phyloP scores from a whole-genome alignment of 2,888 invertebrate genomes.

The Spatulosminthurus flaviceps region DNA sequence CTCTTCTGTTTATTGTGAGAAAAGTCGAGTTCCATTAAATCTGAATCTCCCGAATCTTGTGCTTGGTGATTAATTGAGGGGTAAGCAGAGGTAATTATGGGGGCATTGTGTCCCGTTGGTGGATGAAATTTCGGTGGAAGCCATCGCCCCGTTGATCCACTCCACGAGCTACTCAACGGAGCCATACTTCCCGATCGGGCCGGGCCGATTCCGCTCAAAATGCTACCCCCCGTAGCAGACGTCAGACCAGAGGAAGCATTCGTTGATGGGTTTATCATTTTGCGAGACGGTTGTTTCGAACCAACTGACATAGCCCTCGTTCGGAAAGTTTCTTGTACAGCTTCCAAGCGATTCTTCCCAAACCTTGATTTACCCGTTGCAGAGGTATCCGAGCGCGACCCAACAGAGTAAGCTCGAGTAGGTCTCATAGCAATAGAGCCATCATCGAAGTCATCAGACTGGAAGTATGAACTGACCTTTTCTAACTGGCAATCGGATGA shows the following conservation, averaged over 20 bases:
- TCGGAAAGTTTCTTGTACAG: slow-evolving; percentile 66
- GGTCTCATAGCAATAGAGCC: slow-evolving; percentile 70
- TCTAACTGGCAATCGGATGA: slow-evolving; percentile 84
- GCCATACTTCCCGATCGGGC: slow-evolving; percentile 70
- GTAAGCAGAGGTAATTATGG: background rate
- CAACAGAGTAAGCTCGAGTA: slow-evolving; percentile 85
- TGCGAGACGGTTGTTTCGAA: slow-evolving; percentile 56
- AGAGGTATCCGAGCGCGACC: slow-evolving; percentile 76
- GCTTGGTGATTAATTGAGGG: slow-evolving; percentile 45
- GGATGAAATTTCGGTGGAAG: slow-evolving; percentile 66
- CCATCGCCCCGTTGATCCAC: slow-evolving; percentile 67
- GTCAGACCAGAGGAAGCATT: slow-evolving; percentile 39
- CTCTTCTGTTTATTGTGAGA: slow-evolving; percentile 59
- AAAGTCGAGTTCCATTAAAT: slow-evolving; percentile 62
- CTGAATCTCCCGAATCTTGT: slow-evolving; percentile 57
- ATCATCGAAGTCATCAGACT: slow-evolving; percentile 73
- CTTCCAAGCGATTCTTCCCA: slow-evolving; percentile 60
- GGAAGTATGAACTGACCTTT: slow-evolving; percentile 80
- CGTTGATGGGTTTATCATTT: slow-evolving; percentile 51
- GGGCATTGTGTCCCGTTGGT: slow-evolving; percentile 2
- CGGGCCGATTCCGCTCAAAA: slow-evolving; percentile 64
- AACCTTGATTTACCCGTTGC: slow-evolving; percentile 54
- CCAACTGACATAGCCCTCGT: slow-evolving; percentile 83
- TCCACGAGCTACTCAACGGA: slow-evolving; percentile 70
- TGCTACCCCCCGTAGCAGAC: slow-evolving; percentile 54